Base-by-base conservation (phyloP, 2,888 invertebrate genomes). In the Ptilodon capucinus region DNA sequence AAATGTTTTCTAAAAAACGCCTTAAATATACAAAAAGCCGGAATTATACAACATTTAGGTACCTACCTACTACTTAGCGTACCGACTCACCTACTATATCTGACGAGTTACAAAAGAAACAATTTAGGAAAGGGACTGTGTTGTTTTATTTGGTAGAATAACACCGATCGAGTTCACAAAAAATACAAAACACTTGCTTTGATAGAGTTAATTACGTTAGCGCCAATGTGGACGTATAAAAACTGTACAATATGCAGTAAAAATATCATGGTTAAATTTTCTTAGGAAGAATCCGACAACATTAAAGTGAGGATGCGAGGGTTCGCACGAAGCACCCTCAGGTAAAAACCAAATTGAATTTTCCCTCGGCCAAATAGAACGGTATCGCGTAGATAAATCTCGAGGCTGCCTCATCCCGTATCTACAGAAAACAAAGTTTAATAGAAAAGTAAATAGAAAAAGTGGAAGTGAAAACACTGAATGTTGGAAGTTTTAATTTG, bases 321-420 rank as follows among this genome's bases (percentile, higher is more conserved):
- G 84, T 80, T 78, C 74, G 75, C 77, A 73, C 78, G 71, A 67
- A 76, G 75, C 79, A 79, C 84, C 88, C 84, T 81, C 84, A 85
- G 86, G 86, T 86, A 85, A 85, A 88, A 86, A 86, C 84, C 79
- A 87, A 89, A 89, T 89, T 87, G 87, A 88, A 88, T 87, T 86
- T 83, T 81, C 85, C 76, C 81, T 81, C 81, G 72, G 71, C 81
- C 81, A 81, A 86, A 86, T 79, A 82, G 80, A 84, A 81, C 81
- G 84, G 79, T 88, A 86, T 89, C 87, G 81, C 81, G 80, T 80
- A 84, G 83, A 88, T 87, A 87, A 88, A 88, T 88, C 88, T 87
- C 82, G 72, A 81, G 70, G 72, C 79, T 75, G 78, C 77, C 83
- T 81, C 79, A 79, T 81, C 81, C 81, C 78, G 79, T 76, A 79